phyloP scores from a whole-genome alignment of 2,113 vertebrate genomes.

The Desmodus rotundus region DNA sequence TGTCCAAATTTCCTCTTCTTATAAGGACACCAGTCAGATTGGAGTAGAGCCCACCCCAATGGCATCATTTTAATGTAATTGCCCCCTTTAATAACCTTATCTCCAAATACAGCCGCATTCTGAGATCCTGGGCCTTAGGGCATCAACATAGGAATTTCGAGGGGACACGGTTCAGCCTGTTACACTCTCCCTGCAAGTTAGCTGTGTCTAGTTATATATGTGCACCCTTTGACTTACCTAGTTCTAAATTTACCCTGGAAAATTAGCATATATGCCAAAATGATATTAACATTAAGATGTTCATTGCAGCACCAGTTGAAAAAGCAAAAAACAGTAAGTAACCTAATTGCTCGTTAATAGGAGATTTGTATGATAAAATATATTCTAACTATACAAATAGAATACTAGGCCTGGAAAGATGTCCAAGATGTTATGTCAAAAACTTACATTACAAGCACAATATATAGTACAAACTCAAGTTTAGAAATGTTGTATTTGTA shows the following conservation, averaged over 20 bases:
- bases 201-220: not conserved
- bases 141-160: not conserved
- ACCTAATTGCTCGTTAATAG: not conserved
- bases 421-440: not conserved
- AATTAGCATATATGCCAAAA: not conserved
- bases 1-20: not conserved
- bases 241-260: constrained; percentile 15
- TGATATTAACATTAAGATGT: not conserved
- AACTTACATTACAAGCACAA: not conserved
- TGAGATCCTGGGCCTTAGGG: not conserved
- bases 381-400: not conserved
- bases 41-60: not conserved
- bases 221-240: not conserved
- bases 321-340: not conserved
- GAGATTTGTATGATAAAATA: not conserved
- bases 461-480: not conserved
- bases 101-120: not conserved
- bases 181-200: not conserved
- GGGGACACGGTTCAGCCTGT: not conserved
- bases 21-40: not conserved
- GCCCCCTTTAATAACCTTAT: not conserved
- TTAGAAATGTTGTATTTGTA: not conserved
- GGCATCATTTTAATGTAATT: not conserved
- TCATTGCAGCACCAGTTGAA: not conserved
- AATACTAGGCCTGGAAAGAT: not conserved